A percentile compares a stretch with the other conserved stretches of the same genome.
phyloP scores from a whole-genome alignment of 2,888 invertebrate genomes.

The Mimumesa dahlbomi region DNA sequence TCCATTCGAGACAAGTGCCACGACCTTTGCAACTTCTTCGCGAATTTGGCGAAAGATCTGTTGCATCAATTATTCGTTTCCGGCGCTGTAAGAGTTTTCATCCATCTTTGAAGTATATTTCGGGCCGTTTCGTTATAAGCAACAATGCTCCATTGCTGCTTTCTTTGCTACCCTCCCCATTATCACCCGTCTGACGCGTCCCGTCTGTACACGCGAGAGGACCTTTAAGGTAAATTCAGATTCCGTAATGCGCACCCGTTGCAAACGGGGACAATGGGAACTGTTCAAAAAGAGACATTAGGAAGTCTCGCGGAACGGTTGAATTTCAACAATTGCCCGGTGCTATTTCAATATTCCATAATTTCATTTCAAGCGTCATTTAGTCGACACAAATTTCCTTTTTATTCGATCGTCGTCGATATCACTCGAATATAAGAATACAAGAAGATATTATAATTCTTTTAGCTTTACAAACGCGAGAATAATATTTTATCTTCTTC shows the following conservation, averaged over 20 bases:
- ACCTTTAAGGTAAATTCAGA: constrained; percentile 19
- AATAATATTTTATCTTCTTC: too few relatives aligned
- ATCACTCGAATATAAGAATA: too few relatives aligned
- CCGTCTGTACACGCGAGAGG: constrained; percentile 2
- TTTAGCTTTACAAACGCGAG: too few relatives aligned
- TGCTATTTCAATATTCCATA: too few relatives aligned
- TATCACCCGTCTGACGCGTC: constrained; percentile 18
- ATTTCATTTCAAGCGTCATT: too few relatives aligned
- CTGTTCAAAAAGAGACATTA: constrained; percentile 1
- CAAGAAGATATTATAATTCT: too few relatives aligned
- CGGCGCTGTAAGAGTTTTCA: constrained; percentile 11
- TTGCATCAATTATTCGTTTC: constrained; percentile 29
- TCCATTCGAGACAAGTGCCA: too few relatives aligned
- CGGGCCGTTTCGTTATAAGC: constrained; percentile 33
- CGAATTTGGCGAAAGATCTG: constrained; percentile 25
- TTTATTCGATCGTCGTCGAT: too few relatives aligned
- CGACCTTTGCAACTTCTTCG: background rate
- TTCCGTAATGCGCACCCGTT: background rate
- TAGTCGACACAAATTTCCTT: too few relatives aligned
- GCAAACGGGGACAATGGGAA: constrained; percentile 18
- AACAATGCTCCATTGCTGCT: constrained; percentile 31
- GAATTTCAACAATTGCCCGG: too few relatives aligned
- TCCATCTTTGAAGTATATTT: constrained; percentile 35
- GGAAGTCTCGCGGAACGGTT: too few relatives aligned
- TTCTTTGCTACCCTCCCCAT: constrained; percentile 25